Conservation (phyloP, 2,888 invertebrate species). For the Dasypogon diadema region DNA sequence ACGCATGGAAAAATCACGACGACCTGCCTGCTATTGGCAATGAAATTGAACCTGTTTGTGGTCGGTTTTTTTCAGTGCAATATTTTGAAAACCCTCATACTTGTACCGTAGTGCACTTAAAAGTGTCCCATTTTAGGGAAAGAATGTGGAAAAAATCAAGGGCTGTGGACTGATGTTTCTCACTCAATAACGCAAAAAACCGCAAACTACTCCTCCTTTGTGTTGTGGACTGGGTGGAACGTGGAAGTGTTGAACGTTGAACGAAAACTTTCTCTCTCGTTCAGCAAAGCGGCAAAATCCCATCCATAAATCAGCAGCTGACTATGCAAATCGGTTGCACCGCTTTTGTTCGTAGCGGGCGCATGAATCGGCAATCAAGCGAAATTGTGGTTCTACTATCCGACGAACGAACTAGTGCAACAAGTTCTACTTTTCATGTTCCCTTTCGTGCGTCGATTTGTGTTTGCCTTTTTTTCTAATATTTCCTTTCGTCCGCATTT, state of each 20-base stretch:
- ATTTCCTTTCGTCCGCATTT: slow-evolving; percentile 2
- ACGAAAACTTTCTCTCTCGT: slow-evolving; percentile 33
- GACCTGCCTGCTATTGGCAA: no score
- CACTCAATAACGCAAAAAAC: background rate
- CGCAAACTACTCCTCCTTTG: slow-evolving; percentile 8
- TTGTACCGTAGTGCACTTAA: no score
- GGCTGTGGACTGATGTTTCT: background rate
- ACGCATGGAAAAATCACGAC: no score
- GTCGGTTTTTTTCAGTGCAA: no score
- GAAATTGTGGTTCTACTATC: slow-evolving; percentile 34
- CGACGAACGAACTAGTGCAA: slow-evolving; percentile 10
- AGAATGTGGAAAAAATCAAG: no score
- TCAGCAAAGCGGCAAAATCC: background rate
- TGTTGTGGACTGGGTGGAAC: background rate
- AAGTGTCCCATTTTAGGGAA: no score
- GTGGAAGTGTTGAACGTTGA: background rate
- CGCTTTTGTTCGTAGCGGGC: slow-evolving; percentile 19
- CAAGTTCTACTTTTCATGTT: slow-evolving; percentile 44
- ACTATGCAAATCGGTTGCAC: slow-evolving; percentile 29
- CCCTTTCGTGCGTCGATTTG: slow-evolving; percentile 1
- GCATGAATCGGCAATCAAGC: background rate
- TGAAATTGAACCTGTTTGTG: no score
- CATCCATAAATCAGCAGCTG: slow-evolving; percentile 43
- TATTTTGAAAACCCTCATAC: no score
- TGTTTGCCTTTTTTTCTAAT: background rate